Percentiles rank a stretch among this genome's conserved stretches.
Conservation (phyloP, 2,888 invertebrate genomes). For the Epistrophe eligans region DNA sequence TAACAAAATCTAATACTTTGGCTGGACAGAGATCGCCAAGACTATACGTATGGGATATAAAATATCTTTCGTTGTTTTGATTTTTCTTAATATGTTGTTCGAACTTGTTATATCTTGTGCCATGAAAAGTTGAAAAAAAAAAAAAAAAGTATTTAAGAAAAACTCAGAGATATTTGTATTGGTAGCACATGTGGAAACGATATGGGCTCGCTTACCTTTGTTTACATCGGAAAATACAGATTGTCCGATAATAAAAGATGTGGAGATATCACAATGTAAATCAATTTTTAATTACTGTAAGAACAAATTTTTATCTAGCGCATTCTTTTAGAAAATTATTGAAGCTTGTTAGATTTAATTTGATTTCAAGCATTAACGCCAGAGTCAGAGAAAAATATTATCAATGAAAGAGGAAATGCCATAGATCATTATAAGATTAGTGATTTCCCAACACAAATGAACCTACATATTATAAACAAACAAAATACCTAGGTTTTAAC, state of each 20-base stretch:
- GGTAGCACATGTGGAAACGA: slow-evolving; percentile 13
- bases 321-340: slow-evolving; percentile 3
- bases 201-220: slow-evolving; percentile 3
- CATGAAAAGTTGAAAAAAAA: neutral
- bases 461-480: neutral
- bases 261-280: slow-evolving; percentile 14
- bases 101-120: slow-evolving; percentile 40
- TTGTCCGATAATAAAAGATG: slow-evolving; percentile 10
- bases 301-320: neutral
- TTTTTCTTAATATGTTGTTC: slow-evolving; percentile 1
- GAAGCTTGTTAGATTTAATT: slow-evolving; percentile 3
- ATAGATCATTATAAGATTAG: neutral
- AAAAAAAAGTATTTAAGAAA: slow-evolving; percentile 21
- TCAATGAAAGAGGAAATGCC: neutral
- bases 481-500: too few relatives aligned
- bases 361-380: neutral
- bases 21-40: slow-evolving; percentile 44
- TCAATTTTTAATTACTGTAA: slow-evolving; percentile 20
- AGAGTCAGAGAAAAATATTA: neutral
- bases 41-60: slow-evolving; percentile 34
- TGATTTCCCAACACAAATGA: neutral
- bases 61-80: slow-evolving; percentile 41
- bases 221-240: slow-evolving; percentile 32
- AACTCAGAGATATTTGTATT: slow-evolving; percentile 5
- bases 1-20: slow-evolving; percentile 46